These are phyloP conservation scores for Rhinolophus sinicus DNA, from an alignment of 2,113 vertebrate genomes.

Conservation along the genomic window DNA sequence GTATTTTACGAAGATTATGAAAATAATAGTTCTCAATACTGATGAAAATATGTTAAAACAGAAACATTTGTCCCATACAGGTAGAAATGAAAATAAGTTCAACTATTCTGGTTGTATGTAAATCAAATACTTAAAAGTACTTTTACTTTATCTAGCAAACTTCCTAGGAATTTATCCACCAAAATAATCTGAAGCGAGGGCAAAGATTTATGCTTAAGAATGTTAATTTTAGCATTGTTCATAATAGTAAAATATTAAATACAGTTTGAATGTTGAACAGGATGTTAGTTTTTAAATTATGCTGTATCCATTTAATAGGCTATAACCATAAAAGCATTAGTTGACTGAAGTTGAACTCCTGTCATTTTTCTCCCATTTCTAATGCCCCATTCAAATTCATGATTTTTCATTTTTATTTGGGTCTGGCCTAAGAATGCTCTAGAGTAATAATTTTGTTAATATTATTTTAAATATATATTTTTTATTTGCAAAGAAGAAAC, in stretches of 20 bases:
- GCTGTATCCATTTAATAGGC: neutral
- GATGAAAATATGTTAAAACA: neutral
- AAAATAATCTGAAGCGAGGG: neutral
- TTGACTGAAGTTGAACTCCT: neutral
- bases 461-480: neutral
- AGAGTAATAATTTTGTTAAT: neutral
- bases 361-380: neutral
- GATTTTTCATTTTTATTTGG: neutral
- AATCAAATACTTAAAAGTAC: slow-evolving; percentile 17
- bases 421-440: neutral
- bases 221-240: slow-evolving; percentile 24
- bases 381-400: neutral
- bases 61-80: neutral
- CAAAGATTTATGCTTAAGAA: slow-evolving; percentile 33
- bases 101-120: neutral
- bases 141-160: neutral
- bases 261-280: neutral
- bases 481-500: neutral
- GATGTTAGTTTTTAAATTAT: slow-evolving; percentile 37
- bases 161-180: neutral
- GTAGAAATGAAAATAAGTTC: neutral
- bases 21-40: neutral
- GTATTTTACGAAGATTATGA: neutral
- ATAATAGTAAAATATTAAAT: slow-evolving; percentile 8
- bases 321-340: neutral